Evolutionary conservation across 2,888 invertebrate species (phyloP).

Genomic region (Ischnus inquisitorius): DNA sequence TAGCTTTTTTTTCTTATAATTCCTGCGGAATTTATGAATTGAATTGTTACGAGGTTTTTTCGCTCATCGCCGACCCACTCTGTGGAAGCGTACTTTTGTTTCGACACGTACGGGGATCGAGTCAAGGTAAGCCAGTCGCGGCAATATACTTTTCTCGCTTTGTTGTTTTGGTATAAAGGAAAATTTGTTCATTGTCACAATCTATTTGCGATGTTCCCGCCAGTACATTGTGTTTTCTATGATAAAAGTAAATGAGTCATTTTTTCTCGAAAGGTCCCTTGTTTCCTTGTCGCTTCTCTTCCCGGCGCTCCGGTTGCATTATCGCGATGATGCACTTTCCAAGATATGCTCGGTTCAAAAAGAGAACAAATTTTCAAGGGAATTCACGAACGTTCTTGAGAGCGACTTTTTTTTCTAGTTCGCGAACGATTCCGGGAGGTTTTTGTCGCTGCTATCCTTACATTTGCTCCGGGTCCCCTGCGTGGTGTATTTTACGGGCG

Average conservation of each 20-base stretch:
- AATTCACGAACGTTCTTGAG: background rate
- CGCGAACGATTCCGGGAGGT: background rate
- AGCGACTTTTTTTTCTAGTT: background rate
- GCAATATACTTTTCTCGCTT: background rate
- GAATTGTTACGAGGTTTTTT: constrained; percentile 42
- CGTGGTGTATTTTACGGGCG: constrained; percentile 59
- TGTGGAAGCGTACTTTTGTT: constrained; percentile 2
- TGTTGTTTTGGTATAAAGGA: background rate
- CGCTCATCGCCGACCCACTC: constrained; percentile 3
- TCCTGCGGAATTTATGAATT: constrained; percentile 38
- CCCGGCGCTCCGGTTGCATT: background rate
- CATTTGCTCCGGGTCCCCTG: constrained; percentile 12
- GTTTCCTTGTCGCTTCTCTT: background rate
- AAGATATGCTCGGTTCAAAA: background rate
- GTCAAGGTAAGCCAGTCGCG: constrained; percentile 26
- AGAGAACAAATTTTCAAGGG: background rate
- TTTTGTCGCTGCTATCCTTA: constrained; percentile 10
- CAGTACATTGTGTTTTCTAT: background rate
- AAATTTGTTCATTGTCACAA: constrained; percentile 8
- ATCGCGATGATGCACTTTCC: constrained; percentile 29
- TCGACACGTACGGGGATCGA: background rate
- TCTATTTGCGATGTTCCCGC: constrained; percentile 5
- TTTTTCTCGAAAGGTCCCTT: background rate
- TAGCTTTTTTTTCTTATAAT: constrained; percentile 2
- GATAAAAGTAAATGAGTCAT: constrained; percentile 29